Percentiles rank a stretch among this genome's conserved stretches.
These are phyloP conservation scores for Acleris sparsana DNA, from an alignment of 2,888 invertebrate genomes.

Conservation along the genomic window DNA sequence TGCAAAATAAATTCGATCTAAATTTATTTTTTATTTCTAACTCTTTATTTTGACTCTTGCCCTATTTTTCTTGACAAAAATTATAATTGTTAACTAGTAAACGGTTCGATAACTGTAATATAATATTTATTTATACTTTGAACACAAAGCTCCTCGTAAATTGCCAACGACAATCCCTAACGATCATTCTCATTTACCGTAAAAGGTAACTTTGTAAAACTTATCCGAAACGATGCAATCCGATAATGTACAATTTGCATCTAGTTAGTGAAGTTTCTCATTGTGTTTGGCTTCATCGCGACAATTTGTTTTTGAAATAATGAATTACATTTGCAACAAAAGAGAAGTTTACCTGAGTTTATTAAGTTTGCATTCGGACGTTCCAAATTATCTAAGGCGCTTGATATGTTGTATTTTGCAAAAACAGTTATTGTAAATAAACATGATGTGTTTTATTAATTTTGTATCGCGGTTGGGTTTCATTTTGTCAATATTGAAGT, in stretches of 20 bases:
- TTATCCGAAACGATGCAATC: background rate
- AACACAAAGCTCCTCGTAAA: too few species aligned
- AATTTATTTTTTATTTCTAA: too few species aligned
- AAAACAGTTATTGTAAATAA: too few species aligned
- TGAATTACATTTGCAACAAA: conserved; percentile 24
- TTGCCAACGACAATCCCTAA: too few species aligned
- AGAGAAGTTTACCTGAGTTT: conserved; percentile 19
- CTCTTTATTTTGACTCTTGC: background rate
- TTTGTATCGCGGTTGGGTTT: too few species aligned
- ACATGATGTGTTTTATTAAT: too few species aligned
- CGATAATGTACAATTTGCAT: conserved; percentile 12
- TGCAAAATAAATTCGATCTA: background rate
- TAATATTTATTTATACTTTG: too few species aligned
- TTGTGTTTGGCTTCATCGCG: conserved; percentile 2
- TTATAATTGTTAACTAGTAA: too few species aligned
- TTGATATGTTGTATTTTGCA: background rate
- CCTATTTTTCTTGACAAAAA: background rate
- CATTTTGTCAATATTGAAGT: too few species aligned
- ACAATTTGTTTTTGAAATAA: conserved; percentile 18
- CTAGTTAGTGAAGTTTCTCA: conserved; percentile 7
- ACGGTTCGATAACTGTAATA: too few species aligned
- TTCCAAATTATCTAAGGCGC: conserved; percentile 4
- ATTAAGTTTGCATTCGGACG: conserved; percentile 8
- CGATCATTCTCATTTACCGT: too few species aligned
- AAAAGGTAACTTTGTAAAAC: background rate